Conservation (phyloP, 2,797 vertebrate genomes). For the Catostomus latipinnis region DNA sequence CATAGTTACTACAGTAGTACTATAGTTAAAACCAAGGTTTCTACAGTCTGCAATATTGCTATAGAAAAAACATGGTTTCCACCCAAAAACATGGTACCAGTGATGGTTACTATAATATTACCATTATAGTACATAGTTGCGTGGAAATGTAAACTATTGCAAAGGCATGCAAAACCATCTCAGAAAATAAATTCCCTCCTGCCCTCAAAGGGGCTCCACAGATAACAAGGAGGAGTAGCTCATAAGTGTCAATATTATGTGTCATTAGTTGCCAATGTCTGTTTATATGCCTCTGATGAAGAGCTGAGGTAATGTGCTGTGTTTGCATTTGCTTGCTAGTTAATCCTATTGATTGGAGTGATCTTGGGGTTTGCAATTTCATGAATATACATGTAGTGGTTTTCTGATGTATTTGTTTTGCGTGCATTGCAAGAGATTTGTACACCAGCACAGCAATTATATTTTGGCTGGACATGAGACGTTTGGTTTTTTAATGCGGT, state of each 20-base stretch:
- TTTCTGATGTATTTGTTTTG: conserved; percentile 43
- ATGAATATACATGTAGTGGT: conserved; percentile 53
- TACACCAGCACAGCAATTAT: conserved; percentile 9
- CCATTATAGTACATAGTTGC: no score
- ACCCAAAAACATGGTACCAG: no score
- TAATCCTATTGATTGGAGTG: conserved; percentile 52
- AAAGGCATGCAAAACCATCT: no score
- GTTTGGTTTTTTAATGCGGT: conserved; percentile 18
- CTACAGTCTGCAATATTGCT: no score
- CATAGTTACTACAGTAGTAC: no score
- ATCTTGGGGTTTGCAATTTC: conserved; percentile 45
- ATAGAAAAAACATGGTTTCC: no score
- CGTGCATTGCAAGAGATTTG: conserved; percentile 30
- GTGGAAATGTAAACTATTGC: no score
- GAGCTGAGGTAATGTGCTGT: conserved; percentile 43
- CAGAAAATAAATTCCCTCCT: no score
- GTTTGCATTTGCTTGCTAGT: conserved; percentile 54
- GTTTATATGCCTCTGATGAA: conserved; percentile 31
- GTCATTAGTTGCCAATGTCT: conserved; percentile 43
- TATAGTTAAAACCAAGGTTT: no score
- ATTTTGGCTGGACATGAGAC: conserved; percentile 20
- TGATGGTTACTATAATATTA: no score
- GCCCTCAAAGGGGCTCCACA: no score
- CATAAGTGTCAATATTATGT: conserved; percentile 38
- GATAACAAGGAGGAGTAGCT: conserved; percentile 13